Evolutionary conservation across 2,888 invertebrate species (phyloP), one percentile per base, ranked within the genome.

Genomic region (Tiliacea aurago): DNA sequence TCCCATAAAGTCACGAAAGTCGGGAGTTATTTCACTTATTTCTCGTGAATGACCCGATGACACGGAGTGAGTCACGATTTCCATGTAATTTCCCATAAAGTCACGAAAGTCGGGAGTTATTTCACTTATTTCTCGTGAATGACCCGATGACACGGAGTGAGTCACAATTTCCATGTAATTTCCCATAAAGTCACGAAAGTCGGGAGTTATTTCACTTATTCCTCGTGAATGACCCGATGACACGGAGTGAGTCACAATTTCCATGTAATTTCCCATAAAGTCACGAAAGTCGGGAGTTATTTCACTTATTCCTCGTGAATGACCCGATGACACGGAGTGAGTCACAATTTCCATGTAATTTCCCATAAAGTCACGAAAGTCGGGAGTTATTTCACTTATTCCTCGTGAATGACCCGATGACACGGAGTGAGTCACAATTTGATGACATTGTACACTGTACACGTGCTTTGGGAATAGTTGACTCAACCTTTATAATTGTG

Each of bases 401-500:
- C 58, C 56, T 72, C 33, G 15, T 13, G 47, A 65, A 65, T 65
- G 33, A 43, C 13, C 1, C 5, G 33, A 33, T 61, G 74, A 65
- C 75, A 80, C 7, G 4, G 56, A 7, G 20, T 74, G 74, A 66
- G 28, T 80, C 66, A 80, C 41, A 53, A 37, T 53, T 56, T 41
- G 2, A 47, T 78, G 65, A 74, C 51, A 80, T 51, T 65, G n/a
- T 56, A 33, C 33, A 59, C 63, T 33, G 58, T 28, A 2, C 33
- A n/a, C 4, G 18, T 11, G n/a, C n/a, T 18, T 49, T 33, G 37
- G 51, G 20, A 56, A 80, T 47, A 37, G 45, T 80, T 18, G 28
- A 23, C 23, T 62, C 15, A 41, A 28, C 23, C 10, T 23, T 74
- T 47, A 10, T 18, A 37, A 41, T 70, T 61, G 49, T 59, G 33